These are phyloP conservation scores for Crocidura indochinensis DNA, from an alignment of 2,797 vertebrate species.

Conservation along the genomic window DNA sequence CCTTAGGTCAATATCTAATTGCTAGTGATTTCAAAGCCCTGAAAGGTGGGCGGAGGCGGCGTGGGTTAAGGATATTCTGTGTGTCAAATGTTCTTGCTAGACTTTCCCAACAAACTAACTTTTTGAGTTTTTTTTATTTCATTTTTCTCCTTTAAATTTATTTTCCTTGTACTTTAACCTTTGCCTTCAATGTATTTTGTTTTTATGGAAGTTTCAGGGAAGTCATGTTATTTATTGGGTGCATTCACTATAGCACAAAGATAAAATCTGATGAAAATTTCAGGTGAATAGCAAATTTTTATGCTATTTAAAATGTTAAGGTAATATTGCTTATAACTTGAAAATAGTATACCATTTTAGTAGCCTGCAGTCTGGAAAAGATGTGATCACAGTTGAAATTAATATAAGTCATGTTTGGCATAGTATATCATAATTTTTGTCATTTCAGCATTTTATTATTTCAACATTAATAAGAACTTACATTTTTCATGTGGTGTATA, in stretches of 20 bases:
- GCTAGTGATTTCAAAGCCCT: slow-evolving; percentile 24
- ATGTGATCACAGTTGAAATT: slow-evolving; percentile 6
- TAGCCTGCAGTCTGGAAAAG: neutral
- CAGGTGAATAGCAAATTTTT: neutral
- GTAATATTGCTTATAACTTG: slow-evolving; percentile 3
- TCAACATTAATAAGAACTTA: slow-evolving; percentile 40
- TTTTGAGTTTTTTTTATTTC: slow-evolving; percentile 26
- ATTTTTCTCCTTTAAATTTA: slow-evolving; percentile 2
- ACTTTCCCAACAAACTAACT: neutral
- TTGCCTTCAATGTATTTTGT: slow-evolving; percentile 22
- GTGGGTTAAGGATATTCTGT: neutral
- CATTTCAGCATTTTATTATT: slow-evolving; percentile 24
- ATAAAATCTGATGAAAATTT: neutral
- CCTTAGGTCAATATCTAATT: neutral
- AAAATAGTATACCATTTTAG: neutral
- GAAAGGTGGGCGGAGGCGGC: neutral
- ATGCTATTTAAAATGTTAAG: slow-evolving; percentile 6
- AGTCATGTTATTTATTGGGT: neutral
- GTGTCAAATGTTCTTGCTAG: slow-evolving; percentile 26
- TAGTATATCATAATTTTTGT: slow-evolving; percentile 40
- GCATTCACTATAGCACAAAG: neutral
- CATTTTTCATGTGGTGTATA: neutral
- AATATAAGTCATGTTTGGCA: slow-evolving; percentile 51
- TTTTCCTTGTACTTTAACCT: neutral
- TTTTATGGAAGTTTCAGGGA: slow-evolving; percentile 3